phyloP scores from a whole-genome alignment of 2,888 invertebrate species.

The Pachydiplax longipennis region DNA sequence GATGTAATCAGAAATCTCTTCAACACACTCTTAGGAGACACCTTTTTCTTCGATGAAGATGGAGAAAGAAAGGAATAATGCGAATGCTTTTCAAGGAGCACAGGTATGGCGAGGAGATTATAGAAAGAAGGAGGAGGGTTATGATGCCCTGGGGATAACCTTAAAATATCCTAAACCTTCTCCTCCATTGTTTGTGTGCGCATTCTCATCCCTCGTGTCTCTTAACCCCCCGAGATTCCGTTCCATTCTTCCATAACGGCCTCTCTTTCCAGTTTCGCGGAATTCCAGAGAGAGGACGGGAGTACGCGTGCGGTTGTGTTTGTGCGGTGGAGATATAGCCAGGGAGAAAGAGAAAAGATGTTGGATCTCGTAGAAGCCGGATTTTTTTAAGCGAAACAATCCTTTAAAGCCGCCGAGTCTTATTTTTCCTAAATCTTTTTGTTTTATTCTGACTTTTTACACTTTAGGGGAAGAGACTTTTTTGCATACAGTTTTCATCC shows the following conservation, averaged over 20 bases:
- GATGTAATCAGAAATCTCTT: no score
- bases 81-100: neutral
- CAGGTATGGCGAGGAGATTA: neutral
- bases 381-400: neutral
- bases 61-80: no score
- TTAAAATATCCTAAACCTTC: neutral
- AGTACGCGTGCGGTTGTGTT: neutral
- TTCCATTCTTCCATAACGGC: neutral
- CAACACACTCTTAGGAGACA: no score
- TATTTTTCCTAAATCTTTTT: neutral
- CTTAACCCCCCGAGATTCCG: conserved; percentile 3
- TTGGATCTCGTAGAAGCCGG: neutral
- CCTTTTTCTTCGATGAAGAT: no score
- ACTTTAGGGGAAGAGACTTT: neutral
- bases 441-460: neutral
- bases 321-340: neutral
- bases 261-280: neutral
- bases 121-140: neutral
- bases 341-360: neutral
- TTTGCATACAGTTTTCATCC: neutral
- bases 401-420: neutral
- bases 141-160: neutral
- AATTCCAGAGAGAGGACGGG: neutral
- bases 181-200: neutral
- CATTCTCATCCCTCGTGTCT: neutral